Conservation (phyloP, 1,140 invertebrate species). For the Drosophila kurseongensis region DNA sequence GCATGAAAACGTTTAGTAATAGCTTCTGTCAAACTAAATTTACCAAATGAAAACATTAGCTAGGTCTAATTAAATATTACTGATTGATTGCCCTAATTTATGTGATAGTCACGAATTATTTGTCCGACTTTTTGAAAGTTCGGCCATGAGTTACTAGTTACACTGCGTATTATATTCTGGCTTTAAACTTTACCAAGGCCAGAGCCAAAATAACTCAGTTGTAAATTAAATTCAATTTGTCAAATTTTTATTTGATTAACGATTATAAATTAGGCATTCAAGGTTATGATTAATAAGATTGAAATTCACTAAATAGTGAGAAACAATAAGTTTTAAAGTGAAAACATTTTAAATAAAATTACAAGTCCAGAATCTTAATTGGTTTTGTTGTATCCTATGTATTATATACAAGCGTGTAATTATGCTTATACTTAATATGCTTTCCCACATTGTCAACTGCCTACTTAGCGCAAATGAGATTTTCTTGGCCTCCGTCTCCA, state of each 20-base stretch:
- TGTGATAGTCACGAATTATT: constrained; percentile 23
- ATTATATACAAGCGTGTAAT: neutral
- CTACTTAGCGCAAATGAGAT: constrained; percentile 65
- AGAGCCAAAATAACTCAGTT: neutral
- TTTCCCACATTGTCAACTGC: constrained; percentile 17
- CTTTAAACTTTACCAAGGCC: constrained; percentile 4
- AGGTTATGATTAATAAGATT: too few species aligned
- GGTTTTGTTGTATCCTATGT: neutral
- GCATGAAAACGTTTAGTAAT: constrained; percentile 18
- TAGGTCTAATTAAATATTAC: constrained; percentile 5
- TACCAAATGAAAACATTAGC: constrained; percentile 38
- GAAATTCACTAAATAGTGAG: too few species aligned
- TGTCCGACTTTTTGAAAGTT: neutral
- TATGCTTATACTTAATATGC: constrained; percentile 19
- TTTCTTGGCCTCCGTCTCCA: constrained; percentile 50
- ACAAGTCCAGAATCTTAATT: too few species aligned
- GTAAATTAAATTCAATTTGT: too few species aligned
- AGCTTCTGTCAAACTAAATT: constrained; percentile 21
- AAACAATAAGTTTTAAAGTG: too few species aligned
- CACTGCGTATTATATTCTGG: neutral
- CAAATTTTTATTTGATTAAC: too few species aligned
- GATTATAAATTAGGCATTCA: too few species aligned
- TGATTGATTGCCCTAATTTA: constrained; percentile 3
- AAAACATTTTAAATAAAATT: too few species aligned
- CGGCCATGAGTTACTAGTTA: neutral